A percentile compares a stretch with the other conserved stretches of the same genome.
Conservation (phyloP, 2,113 vertebrate species). For the Cercopithecus mona region DNA sequence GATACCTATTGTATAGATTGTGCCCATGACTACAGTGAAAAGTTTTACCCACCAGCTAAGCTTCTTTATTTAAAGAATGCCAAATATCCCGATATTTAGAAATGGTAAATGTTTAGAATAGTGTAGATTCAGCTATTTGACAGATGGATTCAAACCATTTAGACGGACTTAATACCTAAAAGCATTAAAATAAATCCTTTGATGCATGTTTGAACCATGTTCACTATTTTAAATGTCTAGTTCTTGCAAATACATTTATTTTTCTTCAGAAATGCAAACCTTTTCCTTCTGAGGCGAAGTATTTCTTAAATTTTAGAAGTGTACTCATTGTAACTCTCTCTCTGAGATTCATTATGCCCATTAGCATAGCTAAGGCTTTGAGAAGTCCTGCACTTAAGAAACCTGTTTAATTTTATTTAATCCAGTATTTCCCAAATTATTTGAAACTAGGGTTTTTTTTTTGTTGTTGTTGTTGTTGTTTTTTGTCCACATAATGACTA, state of each 20-base stretch:
- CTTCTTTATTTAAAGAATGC: neutral
- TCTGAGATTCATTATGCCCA: neutral
- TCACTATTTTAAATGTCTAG: neutral
- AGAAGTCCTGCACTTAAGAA: neutral
- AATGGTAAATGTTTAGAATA: neutral
- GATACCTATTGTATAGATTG: neutral
- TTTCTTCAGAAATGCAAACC: neutral
- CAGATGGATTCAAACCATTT: neutral
- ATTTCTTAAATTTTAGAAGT: neutral
- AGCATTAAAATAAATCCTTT: neutral
- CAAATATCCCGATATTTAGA: neutral
- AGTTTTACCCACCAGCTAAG: neutral
- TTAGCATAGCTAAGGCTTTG: neutral
- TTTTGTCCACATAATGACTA: neutral
- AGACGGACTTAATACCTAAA: neutral
- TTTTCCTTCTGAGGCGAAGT: neutral
- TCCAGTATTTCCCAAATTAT: neutral
- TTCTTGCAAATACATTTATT: neutral
- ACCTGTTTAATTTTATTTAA: conserved; percentile 22
- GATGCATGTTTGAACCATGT: neutral
- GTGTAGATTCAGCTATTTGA: neutral
- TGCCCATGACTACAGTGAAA: neutral
- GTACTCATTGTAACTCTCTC: neutral
- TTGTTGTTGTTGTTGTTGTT: too few relatives aligned
- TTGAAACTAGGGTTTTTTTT: neutral